Base-by-base conservation (phyloP, 2,797 vertebrate genomes). In the Erethizon dorsatum region DNA sequence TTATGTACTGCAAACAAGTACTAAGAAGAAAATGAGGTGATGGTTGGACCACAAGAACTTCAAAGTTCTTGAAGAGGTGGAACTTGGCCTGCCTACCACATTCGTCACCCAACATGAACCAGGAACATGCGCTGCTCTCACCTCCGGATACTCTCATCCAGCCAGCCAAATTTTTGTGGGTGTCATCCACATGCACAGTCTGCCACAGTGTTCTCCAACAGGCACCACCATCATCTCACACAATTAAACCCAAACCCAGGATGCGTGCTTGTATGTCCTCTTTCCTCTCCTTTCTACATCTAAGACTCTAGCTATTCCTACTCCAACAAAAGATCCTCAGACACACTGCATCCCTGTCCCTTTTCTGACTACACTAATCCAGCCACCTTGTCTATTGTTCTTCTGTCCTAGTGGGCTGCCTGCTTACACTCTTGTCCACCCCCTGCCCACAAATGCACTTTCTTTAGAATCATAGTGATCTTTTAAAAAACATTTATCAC, bases 91-190 rank as follows among this genome's bases (percentile, higher is more conserved):
- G 2, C 26, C 31, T 8, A 9, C 13, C 2, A 4, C 33, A 61
- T 24, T 41, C 2, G 1, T n/a, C 56, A 69, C 9, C 54, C 50
- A 17, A 7, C 6, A 10, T 1, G 1, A 37, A 6, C 59, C 69
- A 28, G 1, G 4, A 5, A 45, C n/a, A 59, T 0, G 0, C 1
- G 0, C 3, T n/a, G 47, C 11, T 47, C 59, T 67, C 45, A 22
- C 17, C 59, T 87, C 26, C 31, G n/a, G 33, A 41, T 28, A 3
- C 50, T 63, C 47, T 3, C 2, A 2, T 3, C n/a, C 47, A 13
- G 7, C 1, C 28, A 5, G 56, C 5, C 52, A 28, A n/a, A 22
- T 17, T 3, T 37, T 2, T 22, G 26, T 22, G 50, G 73, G 41
- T 28, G 15, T 45, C 41, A 0, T 18, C n/a, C 75, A 5, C 0